These are phyloP conservation scores for Ephialtes manifestator DNA, from an alignment of 2,888 invertebrate species.

Conservation along the genomic window DNA sequence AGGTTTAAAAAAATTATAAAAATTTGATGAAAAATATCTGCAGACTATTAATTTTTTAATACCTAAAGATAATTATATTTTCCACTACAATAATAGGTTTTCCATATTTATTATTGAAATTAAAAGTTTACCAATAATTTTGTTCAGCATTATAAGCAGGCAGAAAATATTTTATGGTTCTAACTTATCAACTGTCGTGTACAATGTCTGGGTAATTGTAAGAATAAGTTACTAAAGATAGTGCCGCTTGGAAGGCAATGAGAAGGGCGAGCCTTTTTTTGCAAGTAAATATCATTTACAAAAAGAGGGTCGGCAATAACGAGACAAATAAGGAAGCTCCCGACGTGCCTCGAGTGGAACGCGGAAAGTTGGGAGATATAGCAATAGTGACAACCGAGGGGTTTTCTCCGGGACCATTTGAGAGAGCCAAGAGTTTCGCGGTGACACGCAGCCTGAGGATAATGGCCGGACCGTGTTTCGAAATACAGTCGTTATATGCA, in stretches of 20 bases:
- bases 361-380: slow-evolving; percentile 53
- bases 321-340: slow-evolving; percentile 35
- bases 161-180: not conserved
- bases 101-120: not conserved
- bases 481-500: slow-evolving; percentile 69
- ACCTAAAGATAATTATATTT: too few relatives aligned
- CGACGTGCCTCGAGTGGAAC: slow-evolving; percentile 38
- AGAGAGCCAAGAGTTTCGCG: slow-evolving; percentile 38
- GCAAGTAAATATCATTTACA: not conserved
- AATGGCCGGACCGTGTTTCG: slow-evolving; percentile 65
- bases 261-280: not conserved
- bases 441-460: slow-evolving; percentile 61
- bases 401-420: slow-evolving; percentile 38
- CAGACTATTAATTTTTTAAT: too few relatives aligned
- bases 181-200: not conserved
- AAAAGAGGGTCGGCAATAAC: slow-evolving; percentile 30
- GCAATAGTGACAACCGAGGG: slow-evolving; percentile 48
- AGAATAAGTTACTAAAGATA: not conserved
- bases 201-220: not conserved
- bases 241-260: not conserved
- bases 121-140: not conserved
- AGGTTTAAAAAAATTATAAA: too few relatives aligned
- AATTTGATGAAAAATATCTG: too few relatives aligned
- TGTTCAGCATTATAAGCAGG: not conserved
- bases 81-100: not conserved